Conservation (phyloP, 2,797 vertebrate genomes). For the Columba guinea region DNA sequence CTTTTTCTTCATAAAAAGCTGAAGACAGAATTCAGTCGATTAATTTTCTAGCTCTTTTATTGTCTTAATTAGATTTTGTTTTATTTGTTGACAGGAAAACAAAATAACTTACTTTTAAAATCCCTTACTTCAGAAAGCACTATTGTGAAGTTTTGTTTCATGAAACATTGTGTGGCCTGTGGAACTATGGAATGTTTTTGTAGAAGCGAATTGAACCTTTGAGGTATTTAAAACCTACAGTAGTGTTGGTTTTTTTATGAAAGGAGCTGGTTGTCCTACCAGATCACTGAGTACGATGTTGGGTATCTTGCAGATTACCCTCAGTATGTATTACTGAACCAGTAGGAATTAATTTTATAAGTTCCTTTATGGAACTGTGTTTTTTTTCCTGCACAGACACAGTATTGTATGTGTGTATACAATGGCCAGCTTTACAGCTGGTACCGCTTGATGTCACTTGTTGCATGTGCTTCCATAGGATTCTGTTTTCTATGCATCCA, state of each 20-base stretch:
- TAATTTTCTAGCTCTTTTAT: neutral
- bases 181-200: neutral
- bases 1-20: neutral
- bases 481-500: neutral
- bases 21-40: neutral
- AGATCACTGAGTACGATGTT: neutral
- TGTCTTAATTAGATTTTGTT: neutral
- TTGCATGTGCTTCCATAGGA: neutral
- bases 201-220: neutral
- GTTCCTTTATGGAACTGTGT: neutral
- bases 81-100: neutral
- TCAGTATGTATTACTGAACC: neutral
- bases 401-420: neutral
- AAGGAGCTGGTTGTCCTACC: neutral
- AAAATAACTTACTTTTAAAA: neutral
- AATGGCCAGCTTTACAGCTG: neutral
- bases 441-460: neutral
- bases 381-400: neutral
- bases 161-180: neutral
- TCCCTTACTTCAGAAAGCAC: fast-evolving
- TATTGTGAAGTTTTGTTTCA: neutral
- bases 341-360: neutral
- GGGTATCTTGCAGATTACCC: neutral
- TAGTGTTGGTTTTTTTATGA: neutral
- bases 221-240: neutral